Evolutionary conservation across 2,113 vertebrate species (phyloP).

Genomic region (Eonycteris spelaea): DNA sequence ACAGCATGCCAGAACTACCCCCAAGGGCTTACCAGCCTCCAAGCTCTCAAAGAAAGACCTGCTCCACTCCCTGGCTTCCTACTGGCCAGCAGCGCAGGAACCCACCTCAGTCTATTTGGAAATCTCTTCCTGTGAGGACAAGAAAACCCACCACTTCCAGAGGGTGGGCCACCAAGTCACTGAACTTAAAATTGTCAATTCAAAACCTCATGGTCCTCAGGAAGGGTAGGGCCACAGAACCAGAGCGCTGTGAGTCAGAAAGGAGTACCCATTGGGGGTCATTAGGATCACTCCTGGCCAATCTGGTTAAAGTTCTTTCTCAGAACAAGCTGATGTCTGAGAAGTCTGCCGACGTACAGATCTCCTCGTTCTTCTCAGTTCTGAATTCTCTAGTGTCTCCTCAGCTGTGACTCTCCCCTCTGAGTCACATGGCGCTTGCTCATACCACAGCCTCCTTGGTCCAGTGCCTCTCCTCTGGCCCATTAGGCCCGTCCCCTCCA

Average conservation of each 20-base stretch:
- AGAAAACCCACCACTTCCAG: background rate
- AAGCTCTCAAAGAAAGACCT: background rate
- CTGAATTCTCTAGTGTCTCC: background rate
- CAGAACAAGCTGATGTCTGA: background rate
- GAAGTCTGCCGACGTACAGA: background rate
- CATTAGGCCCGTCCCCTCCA: fast-evolving
- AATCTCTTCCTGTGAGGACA: background rate
- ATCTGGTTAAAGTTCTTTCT: background rate
- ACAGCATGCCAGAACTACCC: background rate
- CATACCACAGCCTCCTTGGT: background rate
- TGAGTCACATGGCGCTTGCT: background rate
- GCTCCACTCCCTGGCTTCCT: fast-evolving
- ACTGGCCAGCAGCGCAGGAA: background rate
- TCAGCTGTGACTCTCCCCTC: fast-evolving
- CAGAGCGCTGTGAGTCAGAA: fast-evolving
- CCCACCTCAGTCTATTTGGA: fast-evolving
- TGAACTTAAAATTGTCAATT: background rate
- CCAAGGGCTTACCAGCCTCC: background rate
- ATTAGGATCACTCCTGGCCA: background rate
- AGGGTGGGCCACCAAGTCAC: fast-evolving
- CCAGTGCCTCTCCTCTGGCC: background rate
- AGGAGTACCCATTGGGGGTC: background rate
- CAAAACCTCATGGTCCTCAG: background rate
- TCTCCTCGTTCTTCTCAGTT: background rate
- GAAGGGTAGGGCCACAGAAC: background rate